Evolutionary conservation across 2,113 vertebrate genomes (phyloP), one percentile per base, ranked within the genome.

Genomic region (Tichodroma muraria): DNA sequence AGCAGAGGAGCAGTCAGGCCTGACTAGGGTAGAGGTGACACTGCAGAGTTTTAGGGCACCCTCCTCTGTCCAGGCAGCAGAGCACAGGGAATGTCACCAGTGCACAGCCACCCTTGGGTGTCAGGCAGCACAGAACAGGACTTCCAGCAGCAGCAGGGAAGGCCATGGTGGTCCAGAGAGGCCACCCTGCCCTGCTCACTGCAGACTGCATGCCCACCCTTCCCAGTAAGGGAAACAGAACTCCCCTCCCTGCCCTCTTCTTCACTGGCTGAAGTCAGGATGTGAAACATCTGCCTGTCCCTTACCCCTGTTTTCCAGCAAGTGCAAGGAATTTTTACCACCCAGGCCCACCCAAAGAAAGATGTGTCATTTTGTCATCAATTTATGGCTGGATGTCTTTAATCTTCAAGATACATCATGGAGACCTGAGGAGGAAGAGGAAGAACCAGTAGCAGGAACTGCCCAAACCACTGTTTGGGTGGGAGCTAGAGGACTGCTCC

Each of bases 81-180:
- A 44, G 45, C 50, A 60, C 40, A 15, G 64, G 22, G 12, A 31
- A 30, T 0, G 4, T 49, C 69, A 59, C 23, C 57, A 47, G 11
- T 3, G 31, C 54, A 47, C 37, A 30, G 52, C 42, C 38, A 52
- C 5, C 9, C n/a, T 20, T 0, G 0, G 5, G 15, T 18, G 30
- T 5, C 77, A 76, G 42, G 61, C 57, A 38, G 69, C 45, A 56
- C 20, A 22, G 25, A 66, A 17, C 4, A 9, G 33, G 6, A 12
- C 17, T 14, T 52, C 45, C 54, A 57, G 54, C 28, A 60, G 44
- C 61, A 85, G 25, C n/a, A 80, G 75, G 38, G 53, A 87, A 49
- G 28, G 40, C 59, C 35, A 5, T 1, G 2, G 50, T 40, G 56
- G 20, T 27, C 13, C 35, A 47, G 22, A 47, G 22, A 53, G 60